Evolutionary conservation across 2,888 invertebrate genomes (phyloP).

Genomic region (Phymatocera aterrima): DNA sequence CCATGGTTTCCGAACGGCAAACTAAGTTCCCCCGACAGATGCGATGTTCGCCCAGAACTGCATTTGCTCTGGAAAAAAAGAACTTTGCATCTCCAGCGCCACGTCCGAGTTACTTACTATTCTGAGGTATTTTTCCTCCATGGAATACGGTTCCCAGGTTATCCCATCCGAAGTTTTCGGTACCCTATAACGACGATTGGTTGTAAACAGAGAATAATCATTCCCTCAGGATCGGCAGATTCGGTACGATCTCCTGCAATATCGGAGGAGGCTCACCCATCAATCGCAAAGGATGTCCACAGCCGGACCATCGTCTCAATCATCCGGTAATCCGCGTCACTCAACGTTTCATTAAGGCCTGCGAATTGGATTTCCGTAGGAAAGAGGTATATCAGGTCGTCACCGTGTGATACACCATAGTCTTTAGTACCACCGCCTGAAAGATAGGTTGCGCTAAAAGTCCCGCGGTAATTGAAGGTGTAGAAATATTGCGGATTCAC

Average conservation of each 20-base stretch:
- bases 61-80: not conserved
- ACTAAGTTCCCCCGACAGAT: too few relatives aligned
- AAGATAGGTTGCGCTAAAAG: not conserved
- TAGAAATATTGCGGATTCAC: slow-evolving; percentile 26
- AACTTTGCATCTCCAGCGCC: not conserved
- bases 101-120: too few relatives aligned
- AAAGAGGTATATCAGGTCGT: not conserved
- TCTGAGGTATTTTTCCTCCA: too few relatives aligned
- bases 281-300: slow-evolving; percentile 7
- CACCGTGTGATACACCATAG: not conserved
- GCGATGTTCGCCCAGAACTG: not conserved
- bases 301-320: not conserved
- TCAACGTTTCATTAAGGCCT: not conserved
- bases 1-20: too few relatives aligned
- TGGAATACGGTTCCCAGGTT: too few relatives aligned
- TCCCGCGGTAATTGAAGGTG: not conserved
- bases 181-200: too few relatives aligned
- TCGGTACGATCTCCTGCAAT: not conserved
- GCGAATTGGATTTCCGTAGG: not conserved
- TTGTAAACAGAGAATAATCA: too few relatives aligned
- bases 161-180: too few relatives aligned
- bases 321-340: not conserved
- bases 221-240: too few relatives aligned
- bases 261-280: not conserved
- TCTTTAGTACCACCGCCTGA: not conserved